These are phyloP conservation scores for Rhadinocentrus ornatus DNA, from an alignment of 2,797 vertebrate genomes.

Conservation along the genomic window DNA sequence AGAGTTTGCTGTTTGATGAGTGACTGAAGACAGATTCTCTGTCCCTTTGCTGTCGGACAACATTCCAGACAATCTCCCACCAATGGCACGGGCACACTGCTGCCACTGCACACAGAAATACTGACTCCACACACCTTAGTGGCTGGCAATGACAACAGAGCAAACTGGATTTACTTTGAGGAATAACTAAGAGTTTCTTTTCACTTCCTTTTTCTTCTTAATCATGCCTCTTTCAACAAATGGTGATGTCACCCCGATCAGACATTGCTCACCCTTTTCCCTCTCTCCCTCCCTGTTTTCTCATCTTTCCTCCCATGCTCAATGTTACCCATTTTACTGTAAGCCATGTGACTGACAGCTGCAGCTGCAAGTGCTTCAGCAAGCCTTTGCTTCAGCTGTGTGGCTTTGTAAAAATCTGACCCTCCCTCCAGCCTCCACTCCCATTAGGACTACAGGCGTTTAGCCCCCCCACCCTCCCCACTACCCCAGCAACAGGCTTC, in stretches of 20 bases:
- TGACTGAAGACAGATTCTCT: constrained; percentile 46
- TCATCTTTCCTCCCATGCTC: constrained; percentile 61
- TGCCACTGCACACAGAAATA: constrained; percentile 1
- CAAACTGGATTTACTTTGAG: constrained; percentile 37
- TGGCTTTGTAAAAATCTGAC: constrained; percentile 80
- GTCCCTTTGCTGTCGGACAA: constrained; percentile 62
- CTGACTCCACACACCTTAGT: constrained; percentile 24
- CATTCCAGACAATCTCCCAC: constrained; percentile 75
- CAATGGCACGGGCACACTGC: constrained; percentile 55
- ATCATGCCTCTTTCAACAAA: constrained; percentile 41
- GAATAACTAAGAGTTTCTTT: constrained; percentile 40
- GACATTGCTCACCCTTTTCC: constrained; percentile 40
- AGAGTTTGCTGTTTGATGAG: constrained; percentile 31
- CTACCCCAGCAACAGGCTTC: constrained; percentile 83
- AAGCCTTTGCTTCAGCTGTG: constrained; percentile 82
- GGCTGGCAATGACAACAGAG: constrained; percentile 8
- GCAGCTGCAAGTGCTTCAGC: constrained; percentile 78
- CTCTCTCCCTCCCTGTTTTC: constrained; percentile 46
- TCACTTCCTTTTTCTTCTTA: constrained; percentile 31
- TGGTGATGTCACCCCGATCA: constrained; percentile 72
- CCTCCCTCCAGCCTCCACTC: constrained; percentile 72
- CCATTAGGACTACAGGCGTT: constrained; percentile 53
- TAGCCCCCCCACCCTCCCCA: not conserved
- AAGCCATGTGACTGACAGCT: constrained; percentile 82
- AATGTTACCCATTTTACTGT: constrained; percentile 75